Percentiles rank a stretch among this genome's conserved stretches.
Conservation (phyloP, 2,797 vertebrate genomes). For the Mormyrops boulengeri region DNA sequence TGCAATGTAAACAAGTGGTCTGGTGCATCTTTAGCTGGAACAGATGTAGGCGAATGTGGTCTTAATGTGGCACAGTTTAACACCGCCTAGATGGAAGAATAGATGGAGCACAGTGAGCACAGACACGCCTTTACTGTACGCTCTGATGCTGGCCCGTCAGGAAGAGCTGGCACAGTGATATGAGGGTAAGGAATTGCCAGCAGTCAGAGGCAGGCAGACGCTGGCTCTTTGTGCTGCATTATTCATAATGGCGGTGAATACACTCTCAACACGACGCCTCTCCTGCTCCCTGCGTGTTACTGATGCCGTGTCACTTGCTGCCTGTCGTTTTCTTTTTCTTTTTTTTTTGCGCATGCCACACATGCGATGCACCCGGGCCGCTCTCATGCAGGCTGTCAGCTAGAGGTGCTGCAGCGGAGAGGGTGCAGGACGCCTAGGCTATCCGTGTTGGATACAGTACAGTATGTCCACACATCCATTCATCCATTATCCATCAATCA, state of each 20-base stretch:
- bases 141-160: constrained; percentile 50
- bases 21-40: neutral
- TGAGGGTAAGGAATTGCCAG: constrained; percentile 51
- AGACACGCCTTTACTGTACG: constrained; percentile 19
- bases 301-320: constrained; percentile 56
- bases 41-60: neutral
- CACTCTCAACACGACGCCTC: constrained; percentile 46
- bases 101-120: constrained; percentile 13
- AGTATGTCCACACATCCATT: neutral
- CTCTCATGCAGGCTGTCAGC: constrained; percentile 42
- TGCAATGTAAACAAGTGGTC: neutral
- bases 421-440: constrained; percentile 17
- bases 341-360: neutral
- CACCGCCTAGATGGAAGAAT: constrained; percentile 21
- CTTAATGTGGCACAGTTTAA: constrained; percentile 23
- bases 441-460: neutral
- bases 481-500: neutral
- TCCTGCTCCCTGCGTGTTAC: constrained; percentile 66
- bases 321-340: neutral
- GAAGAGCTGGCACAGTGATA: constrained; percentile 53
- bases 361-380: constrained; percentile 26
- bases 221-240: constrained; percentile 59
- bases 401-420: constrained; percentile 30
- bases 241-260: constrained; percentile 56
- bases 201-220: constrained; percentile 57